These are phyloP conservation scores for Hermaeophaga mercurialis DNA, from an alignment of 2,888 invertebrate genomes.

Conservation along the genomic window DNA sequence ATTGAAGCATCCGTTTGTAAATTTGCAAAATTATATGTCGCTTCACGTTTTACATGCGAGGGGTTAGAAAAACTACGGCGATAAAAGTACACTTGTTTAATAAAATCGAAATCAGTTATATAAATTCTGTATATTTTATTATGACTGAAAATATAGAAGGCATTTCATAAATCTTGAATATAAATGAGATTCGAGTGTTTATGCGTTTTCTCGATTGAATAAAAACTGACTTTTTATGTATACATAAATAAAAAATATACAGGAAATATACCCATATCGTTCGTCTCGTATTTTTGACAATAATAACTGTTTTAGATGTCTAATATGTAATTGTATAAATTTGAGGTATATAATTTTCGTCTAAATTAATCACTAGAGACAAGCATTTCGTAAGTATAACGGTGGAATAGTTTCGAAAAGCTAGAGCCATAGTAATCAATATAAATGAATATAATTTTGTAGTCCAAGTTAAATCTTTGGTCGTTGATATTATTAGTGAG, in stretches of 20 bases:
- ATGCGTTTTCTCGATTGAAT: not conserved
- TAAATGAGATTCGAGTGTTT: conserved; percentile 1
- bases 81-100: conserved; percentile 49
- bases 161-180: conserved; percentile 15
- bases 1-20: not conserved
- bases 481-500: conserved; percentile 19
- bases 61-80: conserved; percentile 27
- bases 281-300: too few relatives aligned
- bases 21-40: conserved; percentile 1
- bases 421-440: not conserved
- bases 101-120: conserved; percentile 52
- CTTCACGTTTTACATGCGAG: conserved; percentile 8
- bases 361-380: too few relatives aligned
- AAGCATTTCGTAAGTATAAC: conserved; percentile 22
- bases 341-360: too few relatives aligned
- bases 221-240: not conserved
- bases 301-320: too few relatives aligned
- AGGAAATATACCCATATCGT: too few relatives aligned
- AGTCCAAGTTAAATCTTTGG: not conserved
- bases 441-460: conserved; percentile 12
- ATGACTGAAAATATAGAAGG: conserved; percentile 3
- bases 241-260: too few relatives aligned
- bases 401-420: not conserved
- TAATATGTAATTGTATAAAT: too few relatives aligned
- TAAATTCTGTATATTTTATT: conserved; percentile 50